These are phyloP conservation scores for Zaprionus lineosus DNA, from an alignment of 2,888 invertebrate species.

Conservation along the genomic window DNA sequence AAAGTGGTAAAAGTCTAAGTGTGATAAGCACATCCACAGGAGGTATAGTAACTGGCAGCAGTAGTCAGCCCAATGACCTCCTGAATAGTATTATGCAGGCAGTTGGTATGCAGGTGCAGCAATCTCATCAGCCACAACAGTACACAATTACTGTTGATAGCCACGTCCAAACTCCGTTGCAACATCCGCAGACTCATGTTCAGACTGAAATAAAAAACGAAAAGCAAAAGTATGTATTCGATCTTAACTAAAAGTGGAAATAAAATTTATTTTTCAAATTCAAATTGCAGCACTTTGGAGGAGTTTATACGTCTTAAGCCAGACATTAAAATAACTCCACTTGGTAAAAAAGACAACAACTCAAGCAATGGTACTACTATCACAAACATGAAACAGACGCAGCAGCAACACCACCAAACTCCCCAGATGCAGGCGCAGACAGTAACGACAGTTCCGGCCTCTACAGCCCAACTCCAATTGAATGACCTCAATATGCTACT, in stretches of 20 bases:
- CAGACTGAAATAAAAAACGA: slow-evolving; percentile 61
- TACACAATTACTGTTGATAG: slow-evolving; percentile 82
- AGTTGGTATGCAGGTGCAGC: slow-evolving; percentile 80
- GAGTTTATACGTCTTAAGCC: slow-evolving; percentile 82
- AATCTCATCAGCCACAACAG: slow-evolving; percentile 69
- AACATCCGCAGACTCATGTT: slow-evolving; percentile 25
- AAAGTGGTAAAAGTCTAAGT: slow-evolving; percentile 71
- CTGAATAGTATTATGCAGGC: slow-evolving; percentile 82
- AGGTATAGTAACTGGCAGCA: slow-evolving; percentile 2
- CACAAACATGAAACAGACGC: slow-evolving; percentile 28
- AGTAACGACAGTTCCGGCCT: slow-evolving; percentile 32
- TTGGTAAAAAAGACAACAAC: slow-evolving; percentile 58
- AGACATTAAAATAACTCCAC: slow-evolving; percentile 81
- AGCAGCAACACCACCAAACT: slow-evolving; percentile 41
- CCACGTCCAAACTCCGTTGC: slow-evolving; percentile 36
- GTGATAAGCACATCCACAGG: slow-evolving; percentile 46
- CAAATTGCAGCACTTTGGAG: slow-evolving; percentile 71
- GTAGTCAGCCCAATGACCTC: slow-evolving; percentile 74
- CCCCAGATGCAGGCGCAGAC: slow-evolving; percentile 51
- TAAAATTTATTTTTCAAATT: slow-evolving; percentile 31
- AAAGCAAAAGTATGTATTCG: slow-evolving; percentile 78
- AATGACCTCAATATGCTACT: slow-evolving; percentile 60
- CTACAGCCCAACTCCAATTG: slow-evolving; percentile 60
- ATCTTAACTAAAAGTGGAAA: too few species aligned
- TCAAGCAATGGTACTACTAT: not conserved